Conservation (phyloP, 2,888 invertebrate genomes). For the Caradrina clavipalpis region DNA sequence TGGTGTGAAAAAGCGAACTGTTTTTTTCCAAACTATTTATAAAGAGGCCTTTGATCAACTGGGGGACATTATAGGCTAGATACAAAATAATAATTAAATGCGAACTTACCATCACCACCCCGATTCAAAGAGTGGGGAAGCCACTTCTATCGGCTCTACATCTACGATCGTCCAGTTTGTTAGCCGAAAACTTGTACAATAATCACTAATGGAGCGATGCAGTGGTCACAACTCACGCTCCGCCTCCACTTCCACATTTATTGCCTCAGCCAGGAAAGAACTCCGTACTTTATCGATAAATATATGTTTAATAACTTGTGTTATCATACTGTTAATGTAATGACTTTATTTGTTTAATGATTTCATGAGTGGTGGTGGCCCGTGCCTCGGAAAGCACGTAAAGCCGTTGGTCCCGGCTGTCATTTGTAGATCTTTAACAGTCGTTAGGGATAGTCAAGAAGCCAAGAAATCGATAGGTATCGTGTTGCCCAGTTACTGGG, state of each 20-base stretch:
- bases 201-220: conserved; percentile 90
- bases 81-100: too few species aligned
- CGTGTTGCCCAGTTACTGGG: too few species aligned
- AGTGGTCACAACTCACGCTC: conserved; percentile 86
- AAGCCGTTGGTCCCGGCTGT: too few species aligned
- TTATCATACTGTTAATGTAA: conserved; percentile 11
- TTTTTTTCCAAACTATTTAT: too few species aligned
- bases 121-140: not conserved
- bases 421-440: too few species aligned
- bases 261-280: conserved; percentile 57
- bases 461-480: too few species aligned
- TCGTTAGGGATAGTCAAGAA: too few species aligned
- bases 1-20: too few species aligned
- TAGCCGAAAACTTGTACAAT: conserved; percentile 86
- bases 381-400: too few species aligned
- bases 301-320: conserved; percentile 44
- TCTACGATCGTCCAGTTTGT: conserved; percentile 75
- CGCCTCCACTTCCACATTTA: conserved; percentile 56
- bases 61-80: too few species aligned
- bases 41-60: too few species aligned
- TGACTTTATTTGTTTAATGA: conserved; percentile 19
- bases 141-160: conserved; percentile 69
- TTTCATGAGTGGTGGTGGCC: too few species aligned
- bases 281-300: conserved; percentile 69
- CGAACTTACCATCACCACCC: not conserved